Conservation (phyloP, 2,797 vertebrate species). For the Artibeus jamaicensis region DNA sequence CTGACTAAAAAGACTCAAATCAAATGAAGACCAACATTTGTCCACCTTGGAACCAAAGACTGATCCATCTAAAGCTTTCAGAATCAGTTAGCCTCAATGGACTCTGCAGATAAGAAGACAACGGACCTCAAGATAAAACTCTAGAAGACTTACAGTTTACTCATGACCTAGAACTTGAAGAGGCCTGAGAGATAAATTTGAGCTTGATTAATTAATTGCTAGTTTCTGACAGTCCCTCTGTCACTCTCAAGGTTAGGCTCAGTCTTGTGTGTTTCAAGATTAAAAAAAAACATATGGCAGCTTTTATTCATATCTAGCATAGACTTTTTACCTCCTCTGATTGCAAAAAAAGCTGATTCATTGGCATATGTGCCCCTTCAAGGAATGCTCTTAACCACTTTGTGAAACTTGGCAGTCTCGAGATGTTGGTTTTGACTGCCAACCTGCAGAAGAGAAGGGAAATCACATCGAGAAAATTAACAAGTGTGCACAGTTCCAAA, state of each 20-base stretch:
- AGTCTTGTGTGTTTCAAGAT: background rate
- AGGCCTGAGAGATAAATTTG: background rate
- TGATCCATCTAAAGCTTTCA: background rate
- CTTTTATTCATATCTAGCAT: background rate
- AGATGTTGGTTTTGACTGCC: conserved; percentile 24
- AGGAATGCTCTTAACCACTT: background rate
- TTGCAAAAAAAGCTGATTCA: background rate
- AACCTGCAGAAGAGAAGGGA: background rate
- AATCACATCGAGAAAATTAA: conserved; percentile 52
- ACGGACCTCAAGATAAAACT: background rate
- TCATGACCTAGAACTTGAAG: background rate
- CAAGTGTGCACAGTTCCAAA: conserved; percentile 45
- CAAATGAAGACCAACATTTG: background rate
- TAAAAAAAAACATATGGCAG: background rate
- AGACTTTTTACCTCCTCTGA: conserved; percentile 31
- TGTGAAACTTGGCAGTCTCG: background rate
- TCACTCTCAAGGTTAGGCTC: background rate
- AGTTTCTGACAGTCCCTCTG: background rate
- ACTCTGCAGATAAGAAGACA: background rate
- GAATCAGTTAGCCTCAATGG: background rate
- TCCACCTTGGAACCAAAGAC: background rate
- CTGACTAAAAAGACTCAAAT: background rate
- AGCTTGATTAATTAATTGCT: background rate
- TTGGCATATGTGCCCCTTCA: background rate
- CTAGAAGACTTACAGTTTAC: background rate